These are phyloP conservation scores for Ceratina japonica DNA, from an alignment of 1,140 invertebrate species.

Conservation along the genomic window DNA sequence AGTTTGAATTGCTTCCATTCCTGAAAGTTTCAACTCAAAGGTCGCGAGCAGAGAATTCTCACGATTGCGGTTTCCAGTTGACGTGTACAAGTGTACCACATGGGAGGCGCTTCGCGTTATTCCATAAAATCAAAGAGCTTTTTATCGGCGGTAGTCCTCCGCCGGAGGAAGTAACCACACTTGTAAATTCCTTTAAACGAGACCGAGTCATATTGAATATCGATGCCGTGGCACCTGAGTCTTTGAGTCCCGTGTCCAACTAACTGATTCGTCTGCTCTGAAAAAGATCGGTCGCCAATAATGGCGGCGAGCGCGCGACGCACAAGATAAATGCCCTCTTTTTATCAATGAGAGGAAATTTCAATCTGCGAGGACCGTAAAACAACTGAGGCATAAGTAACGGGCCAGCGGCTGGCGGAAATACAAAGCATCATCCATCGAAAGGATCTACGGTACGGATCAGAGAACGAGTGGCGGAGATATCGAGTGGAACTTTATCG, in stretches of 20 bases:
- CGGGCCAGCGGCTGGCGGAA: conserved; percentile 2
- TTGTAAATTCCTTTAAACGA: conserved; percentile 26
- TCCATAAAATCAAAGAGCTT: conserved; percentile 26
- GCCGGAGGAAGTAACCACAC: conserved; percentile 4
- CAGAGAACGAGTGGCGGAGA: conserved; percentile 35
- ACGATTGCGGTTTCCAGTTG: neutral
- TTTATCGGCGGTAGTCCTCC: conserved; percentile 10
- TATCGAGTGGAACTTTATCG: conserved; percentile 58
- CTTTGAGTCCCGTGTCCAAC: too few species aligned
- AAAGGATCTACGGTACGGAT: neutral
- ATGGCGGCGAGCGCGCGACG: neutral
- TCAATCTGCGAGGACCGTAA: neutral
- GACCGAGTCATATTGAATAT: conserved; percentile 29
- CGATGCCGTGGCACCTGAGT: neutral
- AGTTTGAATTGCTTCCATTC: too few species aligned
- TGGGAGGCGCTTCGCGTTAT: conserved; percentile 24
- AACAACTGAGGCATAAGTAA: neutral
- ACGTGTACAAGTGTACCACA: neutral
- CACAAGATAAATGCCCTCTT: too few species aligned
- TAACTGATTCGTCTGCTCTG: too few species aligned
- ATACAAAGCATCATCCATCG: conserved; percentile 12
- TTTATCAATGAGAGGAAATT: too few species aligned
- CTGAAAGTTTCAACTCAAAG: neutral
- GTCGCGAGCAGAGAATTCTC: neutral
- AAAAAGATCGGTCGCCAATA: too few species aligned